These are phyloP conservation scores for Nemotelus pantherinus DNA, from an alignment of 2,888 invertebrate species.

Conservation along the genomic window DNA sequence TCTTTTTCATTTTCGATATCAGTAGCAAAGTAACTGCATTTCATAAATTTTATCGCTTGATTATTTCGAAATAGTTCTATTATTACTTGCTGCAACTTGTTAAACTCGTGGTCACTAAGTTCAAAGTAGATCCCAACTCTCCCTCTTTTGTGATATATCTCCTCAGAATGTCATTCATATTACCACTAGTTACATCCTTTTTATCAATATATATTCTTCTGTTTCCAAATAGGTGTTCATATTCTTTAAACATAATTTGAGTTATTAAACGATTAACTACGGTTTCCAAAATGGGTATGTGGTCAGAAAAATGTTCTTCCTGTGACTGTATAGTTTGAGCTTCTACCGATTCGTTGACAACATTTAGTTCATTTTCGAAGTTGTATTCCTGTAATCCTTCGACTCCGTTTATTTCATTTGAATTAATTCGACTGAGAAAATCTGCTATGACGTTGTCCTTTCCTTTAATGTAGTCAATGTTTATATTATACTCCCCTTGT, in stretches of 20 bases:
- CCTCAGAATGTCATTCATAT: background rate
- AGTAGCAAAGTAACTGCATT: constrained; percentile 51
- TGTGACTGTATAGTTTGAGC: background rate
- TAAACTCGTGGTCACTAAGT: background rate
- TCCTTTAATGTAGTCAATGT: constrained; percentile 31
- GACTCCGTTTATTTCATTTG: too few relatives aligned
- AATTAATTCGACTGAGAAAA: constrained; percentile 43
- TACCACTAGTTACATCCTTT: background rate
- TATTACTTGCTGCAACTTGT: constrained; percentile 1
- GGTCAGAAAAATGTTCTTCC: background rate
- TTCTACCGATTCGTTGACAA: background rate
- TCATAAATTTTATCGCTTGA: constrained; percentile 49
- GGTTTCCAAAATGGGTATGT: too few relatives aligned
- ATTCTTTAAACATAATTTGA: too few relatives aligned
- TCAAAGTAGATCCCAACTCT: background rate
- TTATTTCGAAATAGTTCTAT: too few relatives aligned
- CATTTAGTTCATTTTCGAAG: too few relatives aligned
- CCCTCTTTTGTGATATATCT: background rate
- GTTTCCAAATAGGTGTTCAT: background rate
- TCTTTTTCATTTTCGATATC: constrained; percentile 45
- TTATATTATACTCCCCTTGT: too few relatives aligned
- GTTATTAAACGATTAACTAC: too few relatives aligned
- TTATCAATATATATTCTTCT: too few relatives aligned
- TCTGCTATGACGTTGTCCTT: constrained; percentile 50
- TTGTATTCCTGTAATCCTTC: too few relatives aligned